Base-by-base conservation (phyloP, 2,888 invertebrate species). In the Oscheius sp. region DNA sequence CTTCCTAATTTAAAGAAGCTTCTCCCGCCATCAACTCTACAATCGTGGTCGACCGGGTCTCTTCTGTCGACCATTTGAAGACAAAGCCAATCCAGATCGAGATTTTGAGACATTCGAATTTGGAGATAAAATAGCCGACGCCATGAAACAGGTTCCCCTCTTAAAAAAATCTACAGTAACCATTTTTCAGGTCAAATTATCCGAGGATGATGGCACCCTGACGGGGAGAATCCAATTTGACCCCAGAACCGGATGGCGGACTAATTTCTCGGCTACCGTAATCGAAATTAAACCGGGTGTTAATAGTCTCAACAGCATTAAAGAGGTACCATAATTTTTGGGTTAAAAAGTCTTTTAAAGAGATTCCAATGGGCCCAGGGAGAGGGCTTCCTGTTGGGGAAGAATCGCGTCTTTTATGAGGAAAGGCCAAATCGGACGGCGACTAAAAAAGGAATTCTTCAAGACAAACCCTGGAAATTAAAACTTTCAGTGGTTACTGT, bases 181-280 rank as follows among this genome's bases (percentile, higher is more conserved):
- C 35, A 6, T 35, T 9, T 35, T 35, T 35, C 9, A 35, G 35
- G 35, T 35, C 5, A 35, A 35, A 35, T 35, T 87, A 27, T 78
- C 76, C 16, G 79, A 77, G 9, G 56, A 79, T 16, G 82, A 84
- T 56, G 86, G 85, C 35, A 83, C 87, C 2, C 77, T 88, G 27
- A 88, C 86, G 2, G 88, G 88, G 18, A 59, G 74, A 16, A 86
- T 88, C 35, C 85, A 86, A 76, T 88, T 88, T 70, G 87, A 87
- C 64, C 68, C 73, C 1, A 58, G 71, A 1, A 77, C 80, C 21
- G 88, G 88, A 13, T 68, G 72, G 35, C 75, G 88, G 23, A 84
- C 84, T 29, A 87, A 87, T 69, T 88, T 84, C 61, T 78, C 81
- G 2, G 86, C 86, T 16, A 82, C 82, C 12, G 82, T 88, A 7